These are phyloP conservation scores for Spilosoma lubricipeda DNA, from an alignment of 2,888 invertebrate species.

Conservation along the genomic window DNA sequence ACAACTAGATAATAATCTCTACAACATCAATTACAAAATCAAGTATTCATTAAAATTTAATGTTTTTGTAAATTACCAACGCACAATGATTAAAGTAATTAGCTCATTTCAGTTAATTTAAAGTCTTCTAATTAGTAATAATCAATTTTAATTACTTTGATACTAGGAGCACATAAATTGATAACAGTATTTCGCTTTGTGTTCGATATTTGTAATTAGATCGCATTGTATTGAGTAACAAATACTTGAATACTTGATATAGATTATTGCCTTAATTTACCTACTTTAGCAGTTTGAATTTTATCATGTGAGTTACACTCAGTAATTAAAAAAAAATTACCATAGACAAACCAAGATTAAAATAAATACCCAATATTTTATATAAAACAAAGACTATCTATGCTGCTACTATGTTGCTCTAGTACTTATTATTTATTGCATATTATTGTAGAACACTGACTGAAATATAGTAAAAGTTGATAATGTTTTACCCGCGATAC, in stretches of 20 bases:
- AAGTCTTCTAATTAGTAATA: conserved; percentile 26
- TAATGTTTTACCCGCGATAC: neutral
- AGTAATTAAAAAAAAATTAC: neutral
- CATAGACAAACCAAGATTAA: too few relatives aligned
- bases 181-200: conserved; percentile 1
- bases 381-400: neutral
- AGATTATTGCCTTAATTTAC: neutral
- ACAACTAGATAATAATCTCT: neutral
- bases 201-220: conserved; percentile 13
- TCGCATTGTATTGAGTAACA: neutral
- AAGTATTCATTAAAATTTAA: neutral
- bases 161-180: conserved; percentile 44
- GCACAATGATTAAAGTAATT: conserved; percentile 4
- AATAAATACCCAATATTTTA: too few relatives aligned
- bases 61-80: neutral
- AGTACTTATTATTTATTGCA: neutral
- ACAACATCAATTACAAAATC: neutral
- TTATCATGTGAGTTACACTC: neutral
- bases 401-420: neutral
- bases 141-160: conserved; percentile 32
- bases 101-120: conserved; percentile 13
- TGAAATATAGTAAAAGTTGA: too few relatives aligned
- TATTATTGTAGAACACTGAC: neutral
- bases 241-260: neutral
- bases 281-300: neutral